Conservation (phyloP, 92 coral and sea anemone species). For the Phymanthus crucifer region DNA sequence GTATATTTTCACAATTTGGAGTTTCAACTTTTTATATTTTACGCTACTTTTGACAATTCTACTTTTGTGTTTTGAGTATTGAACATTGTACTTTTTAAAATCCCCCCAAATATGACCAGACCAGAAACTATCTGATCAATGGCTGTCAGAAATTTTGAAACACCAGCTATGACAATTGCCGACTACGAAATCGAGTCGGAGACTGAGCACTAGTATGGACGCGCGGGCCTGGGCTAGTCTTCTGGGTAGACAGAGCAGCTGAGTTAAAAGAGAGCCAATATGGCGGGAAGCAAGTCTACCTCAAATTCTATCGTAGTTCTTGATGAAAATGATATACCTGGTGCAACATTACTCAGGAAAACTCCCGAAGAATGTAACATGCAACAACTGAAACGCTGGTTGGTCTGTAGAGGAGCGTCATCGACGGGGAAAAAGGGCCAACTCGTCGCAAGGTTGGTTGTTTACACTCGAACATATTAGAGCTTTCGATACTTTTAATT, state of each 20-base stretch:
- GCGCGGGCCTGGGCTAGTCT: constrained; percentile 37
- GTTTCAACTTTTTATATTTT: too few relatives aligned
- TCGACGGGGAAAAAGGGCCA: constrained; percentile 42
- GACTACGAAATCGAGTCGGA: neutral
- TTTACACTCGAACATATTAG: neutral
- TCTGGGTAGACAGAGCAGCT: constrained; percentile 33
- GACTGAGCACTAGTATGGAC: too few relatives aligned
- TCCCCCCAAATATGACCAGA: too few relatives aligned
- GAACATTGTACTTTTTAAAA: too few relatives aligned
- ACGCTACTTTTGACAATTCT: too few relatives aligned
- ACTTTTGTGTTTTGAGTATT: too few relatives aligned
- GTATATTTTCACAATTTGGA: too few relatives aligned
- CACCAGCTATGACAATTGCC: too few relatives aligned
- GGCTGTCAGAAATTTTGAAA: too few relatives aligned
- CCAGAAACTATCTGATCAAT: too few relatives aligned
- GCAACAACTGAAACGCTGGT: constrained; percentile 50
- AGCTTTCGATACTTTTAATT: neutral
- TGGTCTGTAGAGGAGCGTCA: constrained; percentile 44
- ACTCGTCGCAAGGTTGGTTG: constrained; percentile 53
- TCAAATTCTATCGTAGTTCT: neutral
- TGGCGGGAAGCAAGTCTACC: constrained; percentile 16
- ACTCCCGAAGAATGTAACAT: constrained; percentile 57
- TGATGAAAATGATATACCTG: constrained; percentile 44
- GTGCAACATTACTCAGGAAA: constrained; percentile 47
- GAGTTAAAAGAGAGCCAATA: neutral